These are phyloP conservation scores for Dryadula phaetusa DNA, from an alignment of 2,888 invertebrate species.

Conservation along the genomic window DNA sequence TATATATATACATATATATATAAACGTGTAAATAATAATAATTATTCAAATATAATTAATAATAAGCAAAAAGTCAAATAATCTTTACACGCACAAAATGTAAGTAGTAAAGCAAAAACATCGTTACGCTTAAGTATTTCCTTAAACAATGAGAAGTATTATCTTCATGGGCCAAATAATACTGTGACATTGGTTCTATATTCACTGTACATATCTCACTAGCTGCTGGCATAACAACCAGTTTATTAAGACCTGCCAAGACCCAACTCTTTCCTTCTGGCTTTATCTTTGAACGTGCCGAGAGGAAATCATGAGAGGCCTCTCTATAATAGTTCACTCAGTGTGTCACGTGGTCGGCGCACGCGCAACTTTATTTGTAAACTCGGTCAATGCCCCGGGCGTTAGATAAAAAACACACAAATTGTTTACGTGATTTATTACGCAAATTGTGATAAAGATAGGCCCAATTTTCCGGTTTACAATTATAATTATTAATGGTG, in stretches of 20 bases:
- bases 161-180: slow-evolving; percentile 63
- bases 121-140: slow-evolving; percentile 48
- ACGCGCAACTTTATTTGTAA: slow-evolving; percentile 80
- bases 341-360: slow-evolving; percentile 81
- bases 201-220: slow-evolving; percentile 59
- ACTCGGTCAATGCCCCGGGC: slow-evolving; percentile 83
- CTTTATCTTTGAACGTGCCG: slow-evolving; percentile 28
- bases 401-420: slow-evolving; percentile 81
- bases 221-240: slow-evolving; percentile 57
- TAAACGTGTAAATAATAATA: background rate
- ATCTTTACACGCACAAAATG: background rate
- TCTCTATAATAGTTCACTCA: slow-evolving; percentile 58
- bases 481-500: slow-evolving; percentile 3
- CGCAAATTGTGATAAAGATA: slow-evolving; percentile 61
- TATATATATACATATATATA: too few relatives aligned
- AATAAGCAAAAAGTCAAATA: background rate
- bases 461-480: slow-evolving; percentile 42
- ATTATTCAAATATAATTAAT: background rate
- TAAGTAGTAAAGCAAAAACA: slow-evolving; percentile 36
- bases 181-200: slow-evolving; percentile 79
- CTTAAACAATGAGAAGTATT: slow-evolving; percentile 57
- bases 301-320: slow-evolving; percentile 47
- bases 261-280: slow-evolving; percentile 23
- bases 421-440: slow-evolving; percentile 78
- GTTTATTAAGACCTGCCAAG: slow-evolving; percentile 42